Conservation (phyloP, 35 echinoderm and acorn worm species). For the Nesometra sesokonis region DNA sequence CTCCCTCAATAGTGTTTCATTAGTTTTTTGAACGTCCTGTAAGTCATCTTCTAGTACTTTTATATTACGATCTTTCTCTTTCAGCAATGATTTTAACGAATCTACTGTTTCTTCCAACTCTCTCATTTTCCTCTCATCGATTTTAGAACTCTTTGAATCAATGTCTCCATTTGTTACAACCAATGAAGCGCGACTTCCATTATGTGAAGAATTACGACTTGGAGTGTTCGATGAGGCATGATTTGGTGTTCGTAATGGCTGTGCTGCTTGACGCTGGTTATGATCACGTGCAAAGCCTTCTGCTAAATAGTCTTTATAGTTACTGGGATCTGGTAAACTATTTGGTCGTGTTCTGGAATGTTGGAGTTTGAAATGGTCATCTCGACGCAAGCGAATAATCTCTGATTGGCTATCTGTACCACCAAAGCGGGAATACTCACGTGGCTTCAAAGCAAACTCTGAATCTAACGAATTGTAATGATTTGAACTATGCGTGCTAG, state of each 20-base stretch:
- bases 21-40: background rate
- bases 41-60: background rate
- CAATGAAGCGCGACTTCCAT: background rate
- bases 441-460: background rate
- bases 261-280: background rate
- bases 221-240: background rate
- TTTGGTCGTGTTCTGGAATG: background rate
- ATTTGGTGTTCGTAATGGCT: background rate
- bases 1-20: slow-evolving; percentile 7
- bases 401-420: background rate
- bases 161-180: background rate
- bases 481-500: background rate
- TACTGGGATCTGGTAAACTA: background rate
- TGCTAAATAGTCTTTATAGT: background rate
- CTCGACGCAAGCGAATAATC: background rate
- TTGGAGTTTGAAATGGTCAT: background rate
- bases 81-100: background rate
- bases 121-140: background rate
- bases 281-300: background rate
- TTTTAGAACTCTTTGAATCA: background rate
- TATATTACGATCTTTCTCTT: background rate
- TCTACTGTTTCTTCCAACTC: background rate
- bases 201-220: background rate
- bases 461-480: background rate
- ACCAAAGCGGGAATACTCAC: background rate